Conservation (phyloP, 2,888 invertebrate species). For the Euclidia mi region DNA sequence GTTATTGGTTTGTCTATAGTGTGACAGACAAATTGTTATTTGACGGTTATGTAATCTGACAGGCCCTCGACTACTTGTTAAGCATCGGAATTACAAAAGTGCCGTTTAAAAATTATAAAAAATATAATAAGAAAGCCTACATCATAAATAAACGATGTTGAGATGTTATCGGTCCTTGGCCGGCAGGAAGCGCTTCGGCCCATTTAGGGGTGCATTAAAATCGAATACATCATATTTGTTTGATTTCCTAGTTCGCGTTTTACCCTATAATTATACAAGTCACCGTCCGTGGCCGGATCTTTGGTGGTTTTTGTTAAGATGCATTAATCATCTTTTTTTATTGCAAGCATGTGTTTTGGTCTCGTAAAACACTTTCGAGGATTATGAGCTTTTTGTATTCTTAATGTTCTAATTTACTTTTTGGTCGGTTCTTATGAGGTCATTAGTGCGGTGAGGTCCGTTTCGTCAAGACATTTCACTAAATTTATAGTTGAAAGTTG, state of each 20-base stretch:
- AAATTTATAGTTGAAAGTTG: constrained; percentile 71
- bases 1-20: constrained; percentile 14
- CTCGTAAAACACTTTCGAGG: constrained; percentile 85
- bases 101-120: constrained; percentile 75
- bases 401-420: constrained; percentile 85
- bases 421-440: constrained; percentile 80
- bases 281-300: constrained; percentile 86
- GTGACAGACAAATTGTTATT: constrained; percentile 70
- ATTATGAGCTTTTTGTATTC: constrained; percentile 82
- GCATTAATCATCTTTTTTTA: constrained; percentile 89
- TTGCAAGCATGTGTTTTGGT: constrained; percentile 86
- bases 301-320: constrained; percentile 83
- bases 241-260: constrained; percentile 90
- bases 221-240: constrained; percentile 91
- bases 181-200: constrained; percentile 88
- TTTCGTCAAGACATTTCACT: constrained; percentile 56
- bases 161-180: constrained; percentile 82
- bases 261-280: constrained; percentile 89
- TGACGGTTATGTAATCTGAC: constrained; percentile 78
- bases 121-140: constrained; percentile 73
- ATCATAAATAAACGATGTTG: constrained; percentile 84
- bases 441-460: constrained; percentile 79
- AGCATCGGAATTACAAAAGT: constrained; percentile 78
- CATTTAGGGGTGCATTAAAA: constrained; percentile 91
- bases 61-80: constrained; percentile 79